Evolutionary conservation across 1,140 invertebrate species (phyloP), one percentile per base, ranked within the genome.

Genomic region (Parasteatoda tepidariorum): DNA sequence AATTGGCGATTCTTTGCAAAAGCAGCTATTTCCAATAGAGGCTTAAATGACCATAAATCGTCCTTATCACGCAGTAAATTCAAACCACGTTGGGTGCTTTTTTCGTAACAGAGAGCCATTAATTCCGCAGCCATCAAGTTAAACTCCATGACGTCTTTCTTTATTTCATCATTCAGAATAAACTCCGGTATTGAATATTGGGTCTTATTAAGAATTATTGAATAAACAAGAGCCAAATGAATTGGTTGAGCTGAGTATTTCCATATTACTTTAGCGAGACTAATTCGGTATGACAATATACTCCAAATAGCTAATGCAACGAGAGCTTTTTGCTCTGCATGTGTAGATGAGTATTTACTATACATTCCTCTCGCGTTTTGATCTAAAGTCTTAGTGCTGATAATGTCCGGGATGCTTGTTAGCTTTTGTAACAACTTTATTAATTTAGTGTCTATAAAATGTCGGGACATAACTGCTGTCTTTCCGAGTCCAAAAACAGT

Each of bases 231-330:
- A 34, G 89, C 89, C 31, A 90, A 84, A 31, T 89, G 88, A 34
- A 90, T 88, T 2, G 90, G 90, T 64, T 90, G 88, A 70, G 89
- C 88, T 28, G 88, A 87, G 48, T 87, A 85, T 75, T 88, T 89
- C 89, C 89, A 90, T 9, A 90, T 74, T 3, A 88, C 84, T 84
- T 89, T 89, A 0, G 88, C 89, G 31, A 90, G 82, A 74, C 89
- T 87, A 13, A 78, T 41, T 18, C 79, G 33, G 38, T 86, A 70
- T 33, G 84, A 85, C 33, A 90, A 84, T 24, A 89, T 88, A 15
- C 88, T 87, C 89, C 89, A 90, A 9, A 90, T 84, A 30, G 82
- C 55, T 13, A 87, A 54, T 24, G 81, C 82, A 24, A 66, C 31
- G 1, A 86, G 28, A 22, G 85, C 74, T 74, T 88, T 88, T 85